Percentiles rank a stretch among this genome's conserved stretches.
These are phyloP conservation scores for Centropus bengalensis DNA, from an alignment of 2,113 vertebrate genomes.

Conservation along the genomic window DNA sequence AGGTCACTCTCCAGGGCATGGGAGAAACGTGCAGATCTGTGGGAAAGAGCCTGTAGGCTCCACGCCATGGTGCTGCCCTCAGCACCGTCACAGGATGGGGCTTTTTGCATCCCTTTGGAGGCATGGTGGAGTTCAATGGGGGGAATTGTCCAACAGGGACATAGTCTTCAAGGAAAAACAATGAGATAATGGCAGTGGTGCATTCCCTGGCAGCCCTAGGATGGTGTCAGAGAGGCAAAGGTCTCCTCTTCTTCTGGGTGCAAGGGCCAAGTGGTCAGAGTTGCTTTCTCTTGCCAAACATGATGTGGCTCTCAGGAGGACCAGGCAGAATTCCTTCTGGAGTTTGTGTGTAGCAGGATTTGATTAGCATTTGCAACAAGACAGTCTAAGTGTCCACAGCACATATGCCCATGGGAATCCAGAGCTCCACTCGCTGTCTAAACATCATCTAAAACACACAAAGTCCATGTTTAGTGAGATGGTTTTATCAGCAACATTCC, in stretches of 20 bases:
- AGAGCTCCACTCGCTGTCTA: background rate
- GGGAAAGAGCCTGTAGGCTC: background rate
- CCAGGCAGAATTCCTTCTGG: background rate
- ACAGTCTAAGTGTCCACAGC: background rate
- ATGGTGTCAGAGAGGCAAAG: background rate
- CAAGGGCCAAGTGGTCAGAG: background rate
- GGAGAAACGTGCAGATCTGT: background rate
- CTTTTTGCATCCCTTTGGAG: background rate
- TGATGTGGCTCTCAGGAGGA: background rate
- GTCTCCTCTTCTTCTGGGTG: background rate
- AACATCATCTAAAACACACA: slow-evolving; percentile 35
- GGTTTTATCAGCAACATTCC: slow-evolving; percentile 68
- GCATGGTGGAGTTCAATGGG: background rate
- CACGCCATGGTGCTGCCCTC: fast-evolving
- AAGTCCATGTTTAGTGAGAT: slow-evolving; percentile 13
- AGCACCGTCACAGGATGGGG: fast-evolving
- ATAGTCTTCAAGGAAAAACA: background rate
- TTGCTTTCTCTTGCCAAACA: background rate
- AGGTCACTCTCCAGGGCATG: background rate
- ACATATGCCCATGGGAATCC: background rate
- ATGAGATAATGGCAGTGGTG: background rate
- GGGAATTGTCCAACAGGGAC: background rate
- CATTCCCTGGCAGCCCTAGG: background rate
- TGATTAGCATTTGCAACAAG: background rate
- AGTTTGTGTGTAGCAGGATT: background rate